Evolutionary conservation across 2,797 vertebrate species (phyloP).

Genomic region (Urocyon cinereoargenteus): DNA sequence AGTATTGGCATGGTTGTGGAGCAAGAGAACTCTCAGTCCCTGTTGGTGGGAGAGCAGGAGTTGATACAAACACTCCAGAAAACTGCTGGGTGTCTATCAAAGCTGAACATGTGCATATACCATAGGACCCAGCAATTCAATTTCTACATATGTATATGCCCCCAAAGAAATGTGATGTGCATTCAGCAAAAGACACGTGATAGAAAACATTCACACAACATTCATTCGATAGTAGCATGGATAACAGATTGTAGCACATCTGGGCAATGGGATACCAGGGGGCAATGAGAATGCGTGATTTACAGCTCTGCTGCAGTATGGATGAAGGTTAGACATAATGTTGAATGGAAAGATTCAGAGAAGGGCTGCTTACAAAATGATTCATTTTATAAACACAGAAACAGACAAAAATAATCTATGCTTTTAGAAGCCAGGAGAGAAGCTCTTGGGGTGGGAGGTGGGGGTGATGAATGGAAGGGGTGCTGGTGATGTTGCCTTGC

Average conservation of each 20-base stretch:
- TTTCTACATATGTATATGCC: not conserved
- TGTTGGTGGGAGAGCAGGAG: not conserved
- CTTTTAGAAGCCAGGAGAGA: not conserved
- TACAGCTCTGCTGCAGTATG: accelerated
- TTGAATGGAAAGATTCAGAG: not conserved
- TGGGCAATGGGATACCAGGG: accelerated
- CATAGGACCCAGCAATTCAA: not conserved
- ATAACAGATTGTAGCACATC: not conserved
- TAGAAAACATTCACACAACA: not conserved
- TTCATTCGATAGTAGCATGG: not conserved
- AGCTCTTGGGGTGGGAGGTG: not conserved
- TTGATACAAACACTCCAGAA: not conserved
- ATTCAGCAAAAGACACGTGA: not conserved
- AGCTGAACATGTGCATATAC: not conserved
- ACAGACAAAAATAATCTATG: not conserved
- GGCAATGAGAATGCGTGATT: not conserved
- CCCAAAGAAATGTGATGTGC: not conserved
- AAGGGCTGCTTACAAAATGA: not conserved
- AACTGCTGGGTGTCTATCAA: not conserved
- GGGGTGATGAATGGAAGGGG: not conserved
- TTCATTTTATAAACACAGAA: conserved; percentile 21
- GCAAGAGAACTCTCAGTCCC: not conserved
- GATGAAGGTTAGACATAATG: not conserved
- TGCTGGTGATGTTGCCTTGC: not conserved
- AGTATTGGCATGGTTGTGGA: accelerated